phyloP scores from a whole-genome alignment of 1,140 invertebrate genomes.

The Globodera rostochiensis region DNA sequence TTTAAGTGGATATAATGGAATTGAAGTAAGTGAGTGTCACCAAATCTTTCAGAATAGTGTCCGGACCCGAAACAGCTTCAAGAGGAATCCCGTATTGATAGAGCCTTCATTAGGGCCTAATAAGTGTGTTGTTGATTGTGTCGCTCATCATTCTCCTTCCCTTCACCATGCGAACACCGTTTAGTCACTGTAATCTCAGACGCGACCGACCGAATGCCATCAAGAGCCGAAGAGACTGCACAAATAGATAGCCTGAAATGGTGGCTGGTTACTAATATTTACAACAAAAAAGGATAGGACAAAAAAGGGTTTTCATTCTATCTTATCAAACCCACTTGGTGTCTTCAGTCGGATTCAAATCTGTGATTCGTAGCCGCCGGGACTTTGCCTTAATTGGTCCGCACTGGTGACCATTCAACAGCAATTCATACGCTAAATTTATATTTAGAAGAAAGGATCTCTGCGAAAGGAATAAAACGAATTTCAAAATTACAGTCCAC shows the following conservation, averaged over 20 bases:
- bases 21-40: no score
- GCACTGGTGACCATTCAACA: constrained; percentile 1
- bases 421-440: constrained; percentile 26
- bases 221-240: background rate
- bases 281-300: background rate
- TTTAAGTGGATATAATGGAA: no score
- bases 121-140: no score
- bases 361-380: constrained; percentile 14
- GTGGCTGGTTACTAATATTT: no score
- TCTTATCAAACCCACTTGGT: background rate
- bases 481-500: constrained; percentile 21
- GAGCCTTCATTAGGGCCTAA: no score
- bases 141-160: background rate
- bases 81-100: no score
- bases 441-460: background rate
- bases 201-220: background rate
- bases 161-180: background rate
- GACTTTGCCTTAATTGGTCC: constrained; percentile 11
- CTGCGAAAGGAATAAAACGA: background rate
- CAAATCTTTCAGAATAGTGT: no score
- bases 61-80: no score
- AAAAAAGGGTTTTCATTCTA: background rate
- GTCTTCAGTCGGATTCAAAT: constrained; percentile 7
- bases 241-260: background rate
- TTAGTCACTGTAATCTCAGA: background rate